These are phyloP conservation scores for Acanthurus leucopareius DNA, from an alignment of 2,797 vertebrate species.

Conservation along the genomic window DNA sequence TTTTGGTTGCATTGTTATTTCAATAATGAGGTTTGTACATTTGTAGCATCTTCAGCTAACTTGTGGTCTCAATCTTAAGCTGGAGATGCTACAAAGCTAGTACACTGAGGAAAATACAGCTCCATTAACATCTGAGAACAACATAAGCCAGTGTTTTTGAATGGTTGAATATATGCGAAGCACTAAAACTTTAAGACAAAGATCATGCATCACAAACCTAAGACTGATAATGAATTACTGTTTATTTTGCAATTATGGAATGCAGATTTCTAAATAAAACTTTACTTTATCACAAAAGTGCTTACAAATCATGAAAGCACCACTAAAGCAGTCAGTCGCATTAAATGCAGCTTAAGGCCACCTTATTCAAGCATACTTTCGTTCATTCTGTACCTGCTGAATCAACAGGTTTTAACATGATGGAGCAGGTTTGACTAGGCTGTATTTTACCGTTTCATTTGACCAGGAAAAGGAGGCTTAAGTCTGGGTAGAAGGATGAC, in stretches of 20 bases:
- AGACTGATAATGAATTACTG: background rate
- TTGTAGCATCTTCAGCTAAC: background rate
- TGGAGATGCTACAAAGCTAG: background rate
- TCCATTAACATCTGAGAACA: background rate
- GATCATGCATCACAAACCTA: background rate
- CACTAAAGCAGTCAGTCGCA: background rate
- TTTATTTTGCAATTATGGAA: background rate
- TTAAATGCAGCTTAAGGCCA: background rate
- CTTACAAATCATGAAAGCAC: background rate
- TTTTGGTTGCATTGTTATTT: background rate
- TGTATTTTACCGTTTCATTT: background rate
- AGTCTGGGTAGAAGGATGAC: constrained; percentile 12
- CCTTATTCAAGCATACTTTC: background rate
- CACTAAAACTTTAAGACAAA: too few relatives aligned
- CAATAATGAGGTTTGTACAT: background rate
- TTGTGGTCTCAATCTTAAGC: too few relatives aligned
- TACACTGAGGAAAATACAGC: background rate
- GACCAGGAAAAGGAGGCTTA: background rate
- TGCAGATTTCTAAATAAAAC: background rate
- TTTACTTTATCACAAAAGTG: background rate
- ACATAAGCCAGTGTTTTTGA: background rate
- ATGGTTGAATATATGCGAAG: too few relatives aligned
- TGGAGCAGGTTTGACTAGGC: background rate
- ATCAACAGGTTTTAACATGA: background rate
- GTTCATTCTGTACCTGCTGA: background rate